Conservation (phyloP, 2,888 invertebrate genomes). For the Gandaritis pyraliata region DNA sequence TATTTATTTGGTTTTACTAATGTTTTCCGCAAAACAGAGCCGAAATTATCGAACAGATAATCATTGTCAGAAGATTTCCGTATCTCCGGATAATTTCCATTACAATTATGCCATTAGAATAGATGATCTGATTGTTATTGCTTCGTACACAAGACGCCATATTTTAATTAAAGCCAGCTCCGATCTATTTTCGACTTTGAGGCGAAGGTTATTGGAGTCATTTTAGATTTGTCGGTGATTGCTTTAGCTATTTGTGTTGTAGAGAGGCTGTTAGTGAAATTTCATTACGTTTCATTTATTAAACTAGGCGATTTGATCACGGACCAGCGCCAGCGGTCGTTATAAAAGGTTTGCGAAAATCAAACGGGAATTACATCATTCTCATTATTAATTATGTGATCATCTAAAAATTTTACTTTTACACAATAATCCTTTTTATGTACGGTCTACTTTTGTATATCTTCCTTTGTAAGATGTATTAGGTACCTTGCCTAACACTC, state of each 20-base stretch:
- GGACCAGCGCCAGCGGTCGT: constrained; percentile 46
- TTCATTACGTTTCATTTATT: constrained; percentile 57
- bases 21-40: background rate
- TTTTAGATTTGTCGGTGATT: constrained; percentile 29
- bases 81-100: constrained; percentile 17
- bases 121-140: constrained; percentile 50
- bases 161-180: constrained; percentile 52
- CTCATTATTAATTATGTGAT: constrained; percentile 11
- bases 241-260: constrained; percentile 43
- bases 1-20: too few species aligned
- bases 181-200: constrained; percentile 36
- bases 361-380: constrained; percentile 39
- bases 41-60: constrained; percentile 8
- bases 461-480: too few species aligned
- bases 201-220: constrained; percentile 30
- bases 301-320: constrained; percentile 51
- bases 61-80: constrained; percentile 8
- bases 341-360: constrained; percentile 48
- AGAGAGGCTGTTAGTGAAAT: constrained; percentile 52
- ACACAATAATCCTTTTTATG: too few species aligned
- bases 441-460: too few species aligned
- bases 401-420: too few species aligned
- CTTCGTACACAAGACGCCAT: constrained; percentile 48
- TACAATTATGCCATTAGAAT: constrained; percentile 38
- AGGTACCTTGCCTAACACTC: too few species aligned